phyloP scores from a whole-genome alignment of 2,888 invertebrate species.

The Zele albiditarsus region DNA sequence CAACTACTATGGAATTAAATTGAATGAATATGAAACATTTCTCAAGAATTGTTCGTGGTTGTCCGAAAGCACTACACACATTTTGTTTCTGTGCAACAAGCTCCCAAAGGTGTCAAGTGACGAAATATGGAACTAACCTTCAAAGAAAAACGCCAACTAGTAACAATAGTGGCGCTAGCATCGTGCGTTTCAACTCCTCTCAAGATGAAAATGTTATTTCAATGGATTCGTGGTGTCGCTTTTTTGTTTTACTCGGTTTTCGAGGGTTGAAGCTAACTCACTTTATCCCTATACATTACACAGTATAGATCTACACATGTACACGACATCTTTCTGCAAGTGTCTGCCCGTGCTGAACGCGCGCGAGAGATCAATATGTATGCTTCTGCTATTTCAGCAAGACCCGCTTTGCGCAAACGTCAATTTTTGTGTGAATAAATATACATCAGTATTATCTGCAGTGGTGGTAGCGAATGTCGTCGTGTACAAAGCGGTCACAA shows the following conservation, averaged over 20 bases:
- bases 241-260: background rate
- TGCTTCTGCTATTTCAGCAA: conserved; percentile 16
- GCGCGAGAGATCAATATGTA: conserved; percentile 27
- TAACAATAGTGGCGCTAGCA: background rate
- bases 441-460: conserved; percentile 55
- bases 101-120: no score
- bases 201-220: no score
- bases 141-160: background rate
- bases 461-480: conserved; percentile 54
- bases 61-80: no score
- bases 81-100: no score
- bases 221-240: no score
- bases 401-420: conserved; percentile 62
- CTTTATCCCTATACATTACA: no score
- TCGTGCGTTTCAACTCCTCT: background rate
- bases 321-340: background rate
- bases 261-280: background rate
- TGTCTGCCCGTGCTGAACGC: background rate
- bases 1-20: no score
- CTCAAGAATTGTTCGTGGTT: no score
- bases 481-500: conserved; percentile 59
- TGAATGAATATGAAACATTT: no score
- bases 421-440: conserved; percentile 49
- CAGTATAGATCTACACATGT: background rate
- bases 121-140: background rate